Evolutionary conservation across 2,888 invertebrate species (phyloP).

Genomic region (Tenthredo scrophulariae): DNA sequence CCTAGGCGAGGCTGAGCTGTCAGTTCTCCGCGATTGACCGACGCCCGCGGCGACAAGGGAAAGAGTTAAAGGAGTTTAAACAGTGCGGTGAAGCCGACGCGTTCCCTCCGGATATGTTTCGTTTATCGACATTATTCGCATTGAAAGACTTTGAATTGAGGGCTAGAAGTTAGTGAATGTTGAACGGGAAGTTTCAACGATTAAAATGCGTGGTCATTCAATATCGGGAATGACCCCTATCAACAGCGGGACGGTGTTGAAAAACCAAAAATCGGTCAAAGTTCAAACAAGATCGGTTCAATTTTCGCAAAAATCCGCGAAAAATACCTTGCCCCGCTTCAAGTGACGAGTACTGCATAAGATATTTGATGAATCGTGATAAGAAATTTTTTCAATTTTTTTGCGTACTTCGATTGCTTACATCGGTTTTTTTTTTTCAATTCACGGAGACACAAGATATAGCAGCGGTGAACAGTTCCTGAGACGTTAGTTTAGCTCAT

Average conservation of each 20-base stretch:
- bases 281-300: no score
- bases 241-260: no score
- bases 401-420: background rate
- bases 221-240: no score
- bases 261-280: no score
- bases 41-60: constrained; percentile 49
- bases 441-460: constrained; percentile 48
- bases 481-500: constrained; percentile 19
- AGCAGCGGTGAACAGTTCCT: background rate
- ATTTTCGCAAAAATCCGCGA: no score
- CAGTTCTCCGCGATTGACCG: constrained; percentile 50
- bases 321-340: no score
- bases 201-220: no score
- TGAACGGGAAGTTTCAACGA: no score
- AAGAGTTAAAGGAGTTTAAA: constrained; percentile 49
- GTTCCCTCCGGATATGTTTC: constrained; percentile 19
- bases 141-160: no score
- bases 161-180: no score
- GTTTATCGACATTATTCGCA: no score
- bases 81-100: constrained; percentile 17
- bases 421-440: background rate
- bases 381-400: background rate
- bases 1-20: constrained; percentile 50
- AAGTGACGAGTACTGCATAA: no score
- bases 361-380: background rate